Evolutionary conservation across 2,888 invertebrate species (phyloP).

Genomic region (Micoletzkya japonica): DNA sequence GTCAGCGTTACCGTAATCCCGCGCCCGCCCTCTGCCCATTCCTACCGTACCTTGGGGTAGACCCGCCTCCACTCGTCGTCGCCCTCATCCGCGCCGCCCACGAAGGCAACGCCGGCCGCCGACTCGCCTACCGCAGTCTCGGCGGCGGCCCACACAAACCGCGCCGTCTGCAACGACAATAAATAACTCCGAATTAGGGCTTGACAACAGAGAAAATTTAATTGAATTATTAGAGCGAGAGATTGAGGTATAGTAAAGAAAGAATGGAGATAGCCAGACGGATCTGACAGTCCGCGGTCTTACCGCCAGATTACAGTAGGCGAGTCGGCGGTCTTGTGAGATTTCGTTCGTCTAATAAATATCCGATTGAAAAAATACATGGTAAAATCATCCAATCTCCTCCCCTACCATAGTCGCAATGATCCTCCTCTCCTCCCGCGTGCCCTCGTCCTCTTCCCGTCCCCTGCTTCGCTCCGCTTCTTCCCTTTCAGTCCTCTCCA

Average conservation of each 20-base stretch:
- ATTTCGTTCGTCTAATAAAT: too few relatives aligned
- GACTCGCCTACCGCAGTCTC: not conserved
- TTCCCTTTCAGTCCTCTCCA: not conserved
- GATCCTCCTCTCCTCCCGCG: slow-evolving; percentile 12
- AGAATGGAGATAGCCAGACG: too few relatives aligned
- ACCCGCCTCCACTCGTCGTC: slow-evolving; percentile 26
- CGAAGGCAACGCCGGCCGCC: not conserved
- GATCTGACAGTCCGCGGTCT: too few relatives aligned
- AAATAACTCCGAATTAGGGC: not conserved
- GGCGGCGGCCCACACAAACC: slow-evolving; percentile 21
- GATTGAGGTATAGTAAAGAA: too few relatives aligned
- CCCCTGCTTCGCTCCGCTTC: not conserved
- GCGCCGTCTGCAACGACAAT: slow-evolving; percentile 14
- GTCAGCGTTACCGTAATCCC: too few relatives aligned
- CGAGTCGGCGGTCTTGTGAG: too few relatives aligned
- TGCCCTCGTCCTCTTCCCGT: slow-evolving; percentile 2
- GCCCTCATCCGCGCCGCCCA: slow-evolving; percentile 13
- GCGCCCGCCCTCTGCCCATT: not conserved
- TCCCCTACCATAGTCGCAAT: slow-evolving; percentile 3
- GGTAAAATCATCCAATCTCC: too few relatives aligned
- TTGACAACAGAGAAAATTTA: not conserved
- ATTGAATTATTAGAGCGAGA: too few relatives aligned
- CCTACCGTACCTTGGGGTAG: slow-evolving; percentile 16
- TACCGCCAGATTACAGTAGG: too few relatives aligned
- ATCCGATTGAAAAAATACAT: too few relatives aligned